Evolutionary conservation across 2,888 invertebrate species (phyloP), one percentile per base, ranked within the genome.

Genomic region (Ctenicera cuprea): DNA sequence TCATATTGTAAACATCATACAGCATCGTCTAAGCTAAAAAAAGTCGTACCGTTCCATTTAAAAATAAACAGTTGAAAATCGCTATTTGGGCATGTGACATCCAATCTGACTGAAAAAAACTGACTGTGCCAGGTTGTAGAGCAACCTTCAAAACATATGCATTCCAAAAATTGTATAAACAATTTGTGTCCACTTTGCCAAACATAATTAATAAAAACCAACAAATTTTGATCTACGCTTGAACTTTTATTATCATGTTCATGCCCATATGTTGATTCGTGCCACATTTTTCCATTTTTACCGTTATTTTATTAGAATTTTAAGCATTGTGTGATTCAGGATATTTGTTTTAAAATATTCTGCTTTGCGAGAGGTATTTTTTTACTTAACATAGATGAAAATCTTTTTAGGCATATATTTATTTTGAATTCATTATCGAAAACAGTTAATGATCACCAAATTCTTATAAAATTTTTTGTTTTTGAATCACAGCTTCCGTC

Each of bases 301-400:
- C 0, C 2, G 16, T 45, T 45, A 14, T 18, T 16, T 7, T 45
- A 3, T 45, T n/a, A n/a, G 43, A 63, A 22, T 5, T 33, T 33
- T 33, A 33, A 33, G 33, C 8, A 45, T 45, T 45, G 12, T 59
- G 62, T 62, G n/a, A 20, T 43, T 41, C 20, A 14, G 45, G 45
- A 26, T 67, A 67, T 73, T 77, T 80, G 16, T 80, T 88, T 79
- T 80, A 92, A 91, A 93, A 94, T 82, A 94, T 22, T 63, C 14
- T 61, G 38, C 1, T 0, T 67, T 61, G n/a, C 61, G 12, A 33
- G n/a, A 14, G 54, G 54, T 57, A 57, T 57, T 57, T 16, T 52
- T 16, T 57, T 33, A 33, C 33, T 57, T 33, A 57, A 33, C 2
- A 26, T n/a, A n/a, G n/a, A 26, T 26, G 5, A 26, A 26, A 26